A percentile compares a stretch with the other conserved stretches of the same genome.
Conservation (phyloP, 2,888 invertebrate genomes). For the Falcaria lacertinaria region DNA sequence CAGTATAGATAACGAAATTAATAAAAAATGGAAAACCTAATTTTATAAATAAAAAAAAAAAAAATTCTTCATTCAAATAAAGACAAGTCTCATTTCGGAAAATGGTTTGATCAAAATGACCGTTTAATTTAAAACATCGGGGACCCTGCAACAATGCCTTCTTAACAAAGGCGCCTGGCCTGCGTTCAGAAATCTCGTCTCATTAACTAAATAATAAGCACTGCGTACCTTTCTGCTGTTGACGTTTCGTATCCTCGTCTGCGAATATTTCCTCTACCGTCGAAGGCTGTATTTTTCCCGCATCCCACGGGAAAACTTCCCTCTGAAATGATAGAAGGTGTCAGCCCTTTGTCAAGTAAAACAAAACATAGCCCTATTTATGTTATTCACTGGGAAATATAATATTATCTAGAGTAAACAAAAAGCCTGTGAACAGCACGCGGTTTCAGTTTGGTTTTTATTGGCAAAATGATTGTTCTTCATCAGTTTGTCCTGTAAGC, state of each 20-base stretch:
- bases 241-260: constrained; percentile 29
- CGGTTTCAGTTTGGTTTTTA: no score
- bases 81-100: no score
- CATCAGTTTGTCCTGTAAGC: no score
- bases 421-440: no score
- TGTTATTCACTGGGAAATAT: no score
- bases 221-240: constrained; percentile 14
- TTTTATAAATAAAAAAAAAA: no score
- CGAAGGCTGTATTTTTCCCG: background rate
- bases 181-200: background rate
- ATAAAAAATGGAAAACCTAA: no score
- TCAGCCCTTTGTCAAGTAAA: background rate
- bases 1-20: no score
- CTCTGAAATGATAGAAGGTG: constrained; percentile 19
- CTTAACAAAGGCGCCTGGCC: background rate
- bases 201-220: background rate
- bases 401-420: background rate
- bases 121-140: background rate
- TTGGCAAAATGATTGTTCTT: no score
- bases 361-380: background rate
- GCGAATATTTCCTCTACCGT: constrained; percentile 26
- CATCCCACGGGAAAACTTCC: constrained; percentile 23
- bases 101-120: background rate
- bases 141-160: background rate
- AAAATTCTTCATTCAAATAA: no score